These are phyloP conservation scores for Acronicta alni DNA, from an alignment of 2,888 invertebrate species.

Conservation along the genomic window DNA sequence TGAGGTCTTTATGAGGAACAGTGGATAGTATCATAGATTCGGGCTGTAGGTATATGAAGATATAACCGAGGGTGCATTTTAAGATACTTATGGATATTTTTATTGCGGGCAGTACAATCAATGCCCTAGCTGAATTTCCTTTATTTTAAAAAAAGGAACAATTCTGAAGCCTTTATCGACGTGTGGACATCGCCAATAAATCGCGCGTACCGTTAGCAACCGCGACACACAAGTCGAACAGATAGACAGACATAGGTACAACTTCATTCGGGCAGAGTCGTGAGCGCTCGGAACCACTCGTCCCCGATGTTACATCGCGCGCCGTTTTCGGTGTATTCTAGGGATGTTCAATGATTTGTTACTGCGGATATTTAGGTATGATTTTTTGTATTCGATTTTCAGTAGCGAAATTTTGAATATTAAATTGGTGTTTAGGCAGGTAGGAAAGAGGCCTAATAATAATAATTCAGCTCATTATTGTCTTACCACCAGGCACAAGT, in stretches of 20 bases:
- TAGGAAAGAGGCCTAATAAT: no score
- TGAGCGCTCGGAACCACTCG: slow-evolving; percentile 71
- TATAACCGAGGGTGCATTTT: no score
- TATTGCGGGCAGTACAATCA: neutral
- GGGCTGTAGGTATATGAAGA: no score
- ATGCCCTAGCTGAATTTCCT: neutral
- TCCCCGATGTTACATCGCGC: slow-evolving; percentile 57
- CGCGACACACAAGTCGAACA: slow-evolving; percentile 57
- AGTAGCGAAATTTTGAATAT: neutral
- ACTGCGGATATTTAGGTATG: neutral
- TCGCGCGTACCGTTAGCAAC: slow-evolving; percentile 52
- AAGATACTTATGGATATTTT: no score
- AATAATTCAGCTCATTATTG: no score
- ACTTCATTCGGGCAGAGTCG: slow-evolving; percentile 76
- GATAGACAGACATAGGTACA: slow-evolving; percentile 65
- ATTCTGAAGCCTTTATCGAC: slow-evolving; percentile 45
- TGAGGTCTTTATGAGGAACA: no score
- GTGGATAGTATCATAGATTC: no score
- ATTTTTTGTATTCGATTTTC: neutral
- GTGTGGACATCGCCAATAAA: slow-evolving; percentile 54
- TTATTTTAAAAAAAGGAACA: slow-evolving; percentile 31
- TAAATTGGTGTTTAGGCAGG: no score
- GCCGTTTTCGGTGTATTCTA: slow-evolving; percentile 55
- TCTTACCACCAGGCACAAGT: no score
- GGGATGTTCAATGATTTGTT: slow-evolving; percentile 41